Evolutionary conservation across 1,140 invertebrate species (phyloP).

Genomic region (Pseudomyrmex pallidus): DNA sequence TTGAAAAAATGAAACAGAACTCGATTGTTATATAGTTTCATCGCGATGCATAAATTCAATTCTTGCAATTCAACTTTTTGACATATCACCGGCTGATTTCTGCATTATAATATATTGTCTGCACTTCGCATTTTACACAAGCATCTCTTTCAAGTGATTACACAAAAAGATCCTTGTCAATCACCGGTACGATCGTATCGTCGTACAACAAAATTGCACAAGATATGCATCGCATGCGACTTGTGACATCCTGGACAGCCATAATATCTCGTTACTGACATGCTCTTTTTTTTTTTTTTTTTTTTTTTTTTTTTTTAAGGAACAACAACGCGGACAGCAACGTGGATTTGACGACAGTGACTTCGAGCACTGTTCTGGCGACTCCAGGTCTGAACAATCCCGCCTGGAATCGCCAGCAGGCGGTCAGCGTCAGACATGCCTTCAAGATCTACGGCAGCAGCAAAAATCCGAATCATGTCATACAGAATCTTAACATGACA

Average conservation of each 20-base stretch:
- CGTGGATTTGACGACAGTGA: conserved; percentile 69
- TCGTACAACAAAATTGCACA: conserved; percentile 9
- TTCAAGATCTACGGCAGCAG: conserved; percentile 95
- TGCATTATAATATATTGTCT: conserved; percentile 1
- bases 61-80: background rate
- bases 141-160: background rate
- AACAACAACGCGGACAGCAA: conserved; percentile 74
- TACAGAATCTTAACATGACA: conserved; percentile 95
- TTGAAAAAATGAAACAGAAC: too few relatives aligned
- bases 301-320: background rate
- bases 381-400: conserved; percentile 82
- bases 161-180: background rate
- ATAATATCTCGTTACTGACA: conserved; percentile 17
- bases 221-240: conserved; percentile 19
- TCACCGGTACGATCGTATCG: background rate
- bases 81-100: background rate
- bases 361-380: conserved; percentile 75
- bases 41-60: too few relatives aligned
- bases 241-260: background rate
- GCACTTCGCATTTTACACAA: background rate
- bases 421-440: conserved; percentile 93
- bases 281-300: conserved; percentile 43
- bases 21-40: too few relatives aligned
- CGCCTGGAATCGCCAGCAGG: conserved; percentile 89
- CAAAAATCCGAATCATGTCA: conserved; percentile 92